These are phyloP conservation scores for Eurytoma adleriae DNA, from an alignment of 2,888 invertebrate genomes.

Conservation along the genomic window DNA sequence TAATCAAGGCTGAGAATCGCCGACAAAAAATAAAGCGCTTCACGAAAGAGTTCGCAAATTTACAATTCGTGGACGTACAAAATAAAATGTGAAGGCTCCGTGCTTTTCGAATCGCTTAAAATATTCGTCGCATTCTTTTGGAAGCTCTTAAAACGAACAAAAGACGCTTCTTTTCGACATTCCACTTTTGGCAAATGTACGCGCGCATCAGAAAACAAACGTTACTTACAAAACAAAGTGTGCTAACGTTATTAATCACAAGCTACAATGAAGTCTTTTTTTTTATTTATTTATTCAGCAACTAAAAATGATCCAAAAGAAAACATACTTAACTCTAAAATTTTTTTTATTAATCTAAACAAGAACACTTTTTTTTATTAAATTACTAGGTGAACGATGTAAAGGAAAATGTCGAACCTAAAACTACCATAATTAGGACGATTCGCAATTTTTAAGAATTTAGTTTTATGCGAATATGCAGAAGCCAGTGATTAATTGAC, in stretches of 20 bases:
- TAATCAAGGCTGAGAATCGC: no score
- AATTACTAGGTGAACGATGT: constrained; percentile 5
- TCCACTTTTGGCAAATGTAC: constrained; percentile 38
- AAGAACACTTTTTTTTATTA: constrained; percentile 20
- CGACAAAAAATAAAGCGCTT: no score
- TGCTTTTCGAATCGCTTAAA: background rate
- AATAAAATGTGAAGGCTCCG: background rate
- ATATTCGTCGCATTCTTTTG: constrained; percentile 3
- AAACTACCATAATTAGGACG: constrained; percentile 43
- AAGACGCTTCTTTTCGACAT: constrained; percentile 7
- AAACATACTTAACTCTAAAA: constrained; percentile 23
- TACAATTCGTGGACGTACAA: no score
- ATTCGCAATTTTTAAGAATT: constrained; percentile 32
- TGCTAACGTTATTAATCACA: constrained; percentile 14
- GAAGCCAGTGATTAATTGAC: constrained; percentile 38
- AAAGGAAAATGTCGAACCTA: constrained; percentile 18
- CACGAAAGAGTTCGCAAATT: no score
- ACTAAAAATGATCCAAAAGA: background rate
- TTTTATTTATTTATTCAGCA: background rate
- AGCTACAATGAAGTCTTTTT: constrained; percentile 31
- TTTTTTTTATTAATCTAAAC: constrained; percentile 17
- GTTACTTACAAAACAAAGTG: constrained; percentile 2
- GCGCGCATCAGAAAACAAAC: background rate
- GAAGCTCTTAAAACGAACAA: constrained; percentile 35
- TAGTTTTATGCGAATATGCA: constrained; percentile 20